phyloP scores from a whole-genome alignment of 2,888 invertebrate species.

The Trachelus troglodyta region DNA sequence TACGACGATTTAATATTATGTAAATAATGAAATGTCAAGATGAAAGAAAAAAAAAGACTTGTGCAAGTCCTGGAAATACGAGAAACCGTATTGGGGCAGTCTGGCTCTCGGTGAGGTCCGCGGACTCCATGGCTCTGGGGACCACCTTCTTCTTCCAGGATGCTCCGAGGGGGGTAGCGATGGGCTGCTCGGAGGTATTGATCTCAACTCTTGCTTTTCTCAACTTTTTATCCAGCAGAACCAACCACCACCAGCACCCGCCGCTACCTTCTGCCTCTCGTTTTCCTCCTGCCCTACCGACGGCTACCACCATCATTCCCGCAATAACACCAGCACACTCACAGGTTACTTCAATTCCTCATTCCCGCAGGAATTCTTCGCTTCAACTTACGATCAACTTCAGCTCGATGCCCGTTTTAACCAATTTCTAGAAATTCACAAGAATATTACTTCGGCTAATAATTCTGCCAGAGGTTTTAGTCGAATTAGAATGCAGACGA shows the following conservation, averaged over 20 bases:
- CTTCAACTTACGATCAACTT: slow-evolving; percentile 60
- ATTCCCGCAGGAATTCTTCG: slow-evolving; percentile 62
- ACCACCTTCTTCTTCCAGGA: slow-evolving; percentile 44
- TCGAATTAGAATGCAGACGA: slow-evolving; percentile 23
- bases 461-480: neutral
- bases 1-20: neutral
- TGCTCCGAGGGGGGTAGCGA: slow-evolving; percentile 38
- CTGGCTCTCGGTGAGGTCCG: slow-evolving; percentile 1
- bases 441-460: neutral
- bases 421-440: neutral
- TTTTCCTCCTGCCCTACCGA: neutral
- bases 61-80: neutral
- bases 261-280: slow-evolving; percentile 15
- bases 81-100: neutral
- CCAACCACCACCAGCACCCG: slow-evolving; percentile 47
- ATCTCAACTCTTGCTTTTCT: slow-evolving; percentile 66
- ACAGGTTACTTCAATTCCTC: slow-evolving; percentile 61
- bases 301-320: neutral
- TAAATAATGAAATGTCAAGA: neutral
- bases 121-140: slow-evolving; percentile 33
- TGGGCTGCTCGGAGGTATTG: slow-evolving; percentile 61
- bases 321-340: slow-evolving; percentile 16
- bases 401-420: slow-evolving; percentile 9
- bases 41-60: neutral
- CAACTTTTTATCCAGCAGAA: slow-evolving; percentile 64